Evolutionary conservation across 2,113 vertebrate genomes (phyloP), one percentile per base, ranked within the genome.

Genomic region (Clarias batrachus): DNA sequence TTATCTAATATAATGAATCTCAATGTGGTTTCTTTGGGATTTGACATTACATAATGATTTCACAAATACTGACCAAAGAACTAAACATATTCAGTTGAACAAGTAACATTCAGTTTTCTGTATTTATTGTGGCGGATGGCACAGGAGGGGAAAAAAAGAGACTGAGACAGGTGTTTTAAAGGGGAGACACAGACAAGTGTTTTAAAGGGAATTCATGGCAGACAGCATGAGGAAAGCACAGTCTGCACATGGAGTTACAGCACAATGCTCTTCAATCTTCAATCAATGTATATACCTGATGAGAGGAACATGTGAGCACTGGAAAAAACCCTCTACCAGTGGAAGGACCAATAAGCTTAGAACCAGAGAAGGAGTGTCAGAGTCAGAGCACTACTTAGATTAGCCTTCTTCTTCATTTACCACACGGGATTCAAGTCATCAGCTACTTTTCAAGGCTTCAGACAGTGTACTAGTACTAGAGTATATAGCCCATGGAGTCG

Each of bases 21-120:
- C 6, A 12, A 84, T 62, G 81, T 52, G 56, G 76, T 76, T 60
- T 84, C 68, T 86, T 86, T 87, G 74, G 88, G 74, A 77, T 80
- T 56, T 83, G 82, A 86, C 57, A 86, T 48, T 80, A 83, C 74
- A 89, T 77, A 52, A 85, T 80, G 14, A 63, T 85, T 85, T 85
- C 68, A 86, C 80, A 86, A 60, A 82, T 74, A 70, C 13, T 63
- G 83, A 85, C 71, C 66, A 37, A 56, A 66, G 27, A 54, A 78
- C 25, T 54, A 78, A 76, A 66, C 84, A 66, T 85, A 65, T 85
- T 10, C 59, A 78, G 41, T 65, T 65, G 17, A 85, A 63, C 37
- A 54, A 19, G 10, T 33, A 60, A 56, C 21, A n/a, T 14, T 48
- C 23, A 16, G 6, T 63, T 77, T 77, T 65, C 73, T 77, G 57